Conservation (phyloP, 1,140 invertebrate genomes). For the Halesus radiatus region DNA sequence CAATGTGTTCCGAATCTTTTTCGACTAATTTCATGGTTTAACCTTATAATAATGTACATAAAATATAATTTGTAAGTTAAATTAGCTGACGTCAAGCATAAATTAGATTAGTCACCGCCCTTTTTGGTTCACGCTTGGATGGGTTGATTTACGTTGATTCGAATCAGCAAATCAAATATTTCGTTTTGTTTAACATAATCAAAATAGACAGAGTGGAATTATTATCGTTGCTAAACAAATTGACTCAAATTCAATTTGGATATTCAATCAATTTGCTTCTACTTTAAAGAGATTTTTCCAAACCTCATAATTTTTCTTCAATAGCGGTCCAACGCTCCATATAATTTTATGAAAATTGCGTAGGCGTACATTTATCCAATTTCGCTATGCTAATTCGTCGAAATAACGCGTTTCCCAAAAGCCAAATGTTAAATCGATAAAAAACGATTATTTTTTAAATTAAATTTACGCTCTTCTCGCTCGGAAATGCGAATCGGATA, state of each 20-base stretch:
- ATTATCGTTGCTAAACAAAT: background rate
- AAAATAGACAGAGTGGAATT: too few species aligned
- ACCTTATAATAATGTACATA: too few species aligned
- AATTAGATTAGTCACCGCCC: too few species aligned
- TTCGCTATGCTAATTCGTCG: slow-evolving; percentile 9
- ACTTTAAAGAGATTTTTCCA: background rate
- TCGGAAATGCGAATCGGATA: slow-evolving; percentile 18
- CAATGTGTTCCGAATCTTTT: too few species aligned
- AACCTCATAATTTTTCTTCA: background rate
- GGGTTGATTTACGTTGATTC: too few species aligned
- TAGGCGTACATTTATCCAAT: slow-evolving; percentile 3
- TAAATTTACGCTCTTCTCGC: slow-evolving; percentile 4
- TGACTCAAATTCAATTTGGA: background rate
- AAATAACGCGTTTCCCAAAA: slow-evolving; percentile 3
- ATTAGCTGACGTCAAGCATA: too few species aligned
- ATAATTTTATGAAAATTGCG: slow-evolving; percentile 18
- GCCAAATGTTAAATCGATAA: slow-evolving; percentile 17
- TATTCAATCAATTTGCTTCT: background rate
- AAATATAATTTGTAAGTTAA: too few species aligned
- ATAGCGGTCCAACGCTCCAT: background rate
- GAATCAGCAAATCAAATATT: too few species aligned
- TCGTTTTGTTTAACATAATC: too few species aligned
- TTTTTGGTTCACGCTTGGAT: too few species aligned
- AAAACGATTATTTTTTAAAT: slow-evolving; percentile 40
- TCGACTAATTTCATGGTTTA: too few species aligned